Base-by-base conservation (phyloP, 1,140 invertebrate genomes). In the Solen grandis region DNA sequence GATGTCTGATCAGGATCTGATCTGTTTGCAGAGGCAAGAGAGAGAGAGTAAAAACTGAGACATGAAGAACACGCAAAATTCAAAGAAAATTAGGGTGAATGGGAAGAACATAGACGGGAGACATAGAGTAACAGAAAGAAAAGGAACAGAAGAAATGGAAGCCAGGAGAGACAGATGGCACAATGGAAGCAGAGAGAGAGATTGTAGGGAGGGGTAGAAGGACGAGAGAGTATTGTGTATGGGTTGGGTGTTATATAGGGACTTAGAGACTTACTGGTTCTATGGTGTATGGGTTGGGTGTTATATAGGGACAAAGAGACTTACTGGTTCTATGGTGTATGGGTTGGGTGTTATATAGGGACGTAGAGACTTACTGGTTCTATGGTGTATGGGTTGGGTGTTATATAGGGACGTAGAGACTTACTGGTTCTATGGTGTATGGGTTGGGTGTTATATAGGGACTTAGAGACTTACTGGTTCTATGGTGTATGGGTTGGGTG, bases 261-360 rank as follows among this genome's bases (percentile, higher is more conserved):
- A 33, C 31, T 63, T n/a, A 35, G 29, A 10, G 46, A 52, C 57
- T 60, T 36, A 68, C 41, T 5, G 41, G 41, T 41, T 46, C n/a
- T 41, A 57, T 22, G 2, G 82, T 90, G 81, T 88, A 88, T 0
- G 97, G 96, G 0, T 97, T 96, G 60, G 96, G 96, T 93, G 99
- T 99, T 96, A 99, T 97, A 88, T 97, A 97, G 0, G 96, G 96
- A 63, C 95, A 10, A 19, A n/a, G 8, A 46, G 8, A 46, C 41
- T 46, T 46, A 46, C 41, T 10, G 41, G 41, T 46, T 19, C 41
- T 46, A 46, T 46, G 41, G 41, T 46, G 41, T 46, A 46, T 46
- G 41, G 41, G 41, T 46, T 46, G 41, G 41, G 41, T 46, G 41
- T 46, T 8, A 46, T 46, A 19, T 46, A 46, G 41, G 19, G 8